These are phyloP conservation scores for Dusona sp. DNA, from an alignment of 2,888 invertebrate genomes.

Conservation along the genomic window DNA sequence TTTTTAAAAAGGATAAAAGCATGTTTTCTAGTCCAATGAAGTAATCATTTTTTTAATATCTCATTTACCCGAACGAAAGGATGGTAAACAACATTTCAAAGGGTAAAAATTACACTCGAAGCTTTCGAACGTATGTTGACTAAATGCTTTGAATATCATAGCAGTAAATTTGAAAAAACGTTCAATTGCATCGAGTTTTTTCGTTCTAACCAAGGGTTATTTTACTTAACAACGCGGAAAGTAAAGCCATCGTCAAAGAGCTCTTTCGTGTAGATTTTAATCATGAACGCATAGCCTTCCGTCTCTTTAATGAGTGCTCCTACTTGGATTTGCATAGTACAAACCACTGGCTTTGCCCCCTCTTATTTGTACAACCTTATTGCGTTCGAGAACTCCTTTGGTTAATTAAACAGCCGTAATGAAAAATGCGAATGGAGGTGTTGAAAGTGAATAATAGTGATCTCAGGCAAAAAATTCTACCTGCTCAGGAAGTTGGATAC, in stretches of 20 bases:
- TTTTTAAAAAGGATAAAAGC: no score
- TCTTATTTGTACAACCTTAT: slow-evolving; percentile 59
- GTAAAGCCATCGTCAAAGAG: slow-evolving; percentile 53
- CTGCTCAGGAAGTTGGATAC: not conserved
- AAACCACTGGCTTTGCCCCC: slow-evolving; percentile 38
- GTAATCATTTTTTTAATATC: not conserved
- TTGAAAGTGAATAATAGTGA: not conserved
- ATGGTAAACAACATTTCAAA: not conserved
- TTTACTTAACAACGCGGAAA: slow-evolving; percentile 37
- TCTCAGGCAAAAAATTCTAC: not conserved
- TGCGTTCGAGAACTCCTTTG: slow-evolving; percentile 43
- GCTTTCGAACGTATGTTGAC: not conserved
- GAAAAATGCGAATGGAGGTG: slow-evolving; percentile 36
- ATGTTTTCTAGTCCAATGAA: no score
- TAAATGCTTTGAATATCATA: not conserved
- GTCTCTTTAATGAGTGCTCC: slow-evolving; percentile 55
- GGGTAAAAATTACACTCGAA: not conserved
- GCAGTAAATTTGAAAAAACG: not conserved
- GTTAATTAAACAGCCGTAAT: slow-evolving; percentile 39
- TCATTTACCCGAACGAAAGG: not conserved
- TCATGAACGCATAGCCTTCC: slow-evolving; percentile 53
- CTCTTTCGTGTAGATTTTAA: slow-evolving; percentile 50
- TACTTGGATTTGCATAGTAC: slow-evolving; percentile 47
- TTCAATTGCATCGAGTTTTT: slow-evolving; percentile 5
- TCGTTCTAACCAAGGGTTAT: slow-evolving; percentile 16